Percentiles rank a stretch among this genome's conserved stretches.
These are phyloP conservation scores for Temnothorax rugatulus DNA, from an alignment of 2,888 invertebrate species.

Conservation along the genomic window DNA sequence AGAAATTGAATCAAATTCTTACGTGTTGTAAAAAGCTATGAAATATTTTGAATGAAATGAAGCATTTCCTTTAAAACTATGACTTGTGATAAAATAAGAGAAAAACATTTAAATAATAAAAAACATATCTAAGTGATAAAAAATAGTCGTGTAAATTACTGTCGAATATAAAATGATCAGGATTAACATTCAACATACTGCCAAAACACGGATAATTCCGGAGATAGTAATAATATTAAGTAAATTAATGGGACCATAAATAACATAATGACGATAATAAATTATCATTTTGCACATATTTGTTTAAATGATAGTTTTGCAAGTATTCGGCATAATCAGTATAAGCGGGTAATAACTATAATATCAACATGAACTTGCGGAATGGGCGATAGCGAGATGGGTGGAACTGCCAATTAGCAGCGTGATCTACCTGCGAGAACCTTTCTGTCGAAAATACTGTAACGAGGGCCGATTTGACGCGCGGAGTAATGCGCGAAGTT, in stretches of 20 bases:
- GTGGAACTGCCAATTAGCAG: constrained; percentile 53
- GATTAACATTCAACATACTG: not conserved
- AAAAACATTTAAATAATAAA: not conserved
- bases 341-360: constrained; percentile 37
- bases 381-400: constrained; percentile 20
- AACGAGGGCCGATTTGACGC: constrained; percentile 55
- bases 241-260: constrained; percentile 9
- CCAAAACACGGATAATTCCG: not conserved
- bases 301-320: constrained; percentile 9
- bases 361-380: constrained; percentile 39
- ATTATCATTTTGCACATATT: constrained; percentile 27
- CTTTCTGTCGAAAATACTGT: constrained; percentile 56
- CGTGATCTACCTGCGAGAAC: constrained; percentile 41
- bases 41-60: not conserved
- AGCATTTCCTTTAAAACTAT: not conserved
- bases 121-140: not conserved
- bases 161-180: not conserved
- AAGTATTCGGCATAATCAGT: constrained; percentile 22
- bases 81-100: not conserved
- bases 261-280: constrained; percentile 24
- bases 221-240: not conserved
- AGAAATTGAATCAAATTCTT: not conserved
- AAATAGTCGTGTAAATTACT: not conserved
- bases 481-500: constrained; percentile 57
- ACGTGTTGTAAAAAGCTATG: not conserved